Base-by-base conservation (phyloP, 2,888 invertebrate species). In the Chrysomela aeneicollis region DNA sequence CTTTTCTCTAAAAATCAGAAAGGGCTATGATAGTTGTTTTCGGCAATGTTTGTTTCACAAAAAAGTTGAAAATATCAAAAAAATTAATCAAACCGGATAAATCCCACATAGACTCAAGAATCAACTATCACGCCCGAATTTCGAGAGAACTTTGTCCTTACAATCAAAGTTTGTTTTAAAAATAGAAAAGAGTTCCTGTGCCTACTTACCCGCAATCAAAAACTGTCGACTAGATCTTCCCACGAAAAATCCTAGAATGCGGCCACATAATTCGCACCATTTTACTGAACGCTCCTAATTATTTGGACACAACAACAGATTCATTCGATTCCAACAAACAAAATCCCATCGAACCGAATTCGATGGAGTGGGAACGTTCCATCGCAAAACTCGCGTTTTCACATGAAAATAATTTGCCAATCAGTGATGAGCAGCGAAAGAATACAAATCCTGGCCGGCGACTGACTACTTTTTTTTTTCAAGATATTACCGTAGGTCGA, bases 201-300 rank as follows among this genome's bases (percentile, higher is more conserved):
- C 17, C 22, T 57, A 57, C 57, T 57, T 46, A 57, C 57, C 57
- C 22, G 17, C 46, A 21, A 57, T 46, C 22, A 46, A 46, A 46
- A 57, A 17, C 46, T 12, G 57, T 18, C 57, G 57, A 46, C 57
- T 46, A 26, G 32, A 57, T 57, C 57, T 46, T 55, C 58, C 52
- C 50, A 52, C 57, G 30, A 59, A 70, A 67, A 68, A 71, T 66
- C 66, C 67, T 66, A 66, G 60, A 61, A 59, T 21, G 54, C 69
- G 64, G 67, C 60, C 67, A 63, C 55, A 66, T 64, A 66, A 67
- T 67, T 64, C 63, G 58, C 61, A 58, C 65, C 66, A 67, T 71
- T 68, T 46, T 55, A 57, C 37, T 21, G 30, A 42, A 18, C 57
- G 46, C 57, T 26, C 57, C 57, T 57, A 57, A 57, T 57, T 57